Conservation (phyloP, 1,140 invertebrate species). For the Acromyrmex heyeri region DNA sequence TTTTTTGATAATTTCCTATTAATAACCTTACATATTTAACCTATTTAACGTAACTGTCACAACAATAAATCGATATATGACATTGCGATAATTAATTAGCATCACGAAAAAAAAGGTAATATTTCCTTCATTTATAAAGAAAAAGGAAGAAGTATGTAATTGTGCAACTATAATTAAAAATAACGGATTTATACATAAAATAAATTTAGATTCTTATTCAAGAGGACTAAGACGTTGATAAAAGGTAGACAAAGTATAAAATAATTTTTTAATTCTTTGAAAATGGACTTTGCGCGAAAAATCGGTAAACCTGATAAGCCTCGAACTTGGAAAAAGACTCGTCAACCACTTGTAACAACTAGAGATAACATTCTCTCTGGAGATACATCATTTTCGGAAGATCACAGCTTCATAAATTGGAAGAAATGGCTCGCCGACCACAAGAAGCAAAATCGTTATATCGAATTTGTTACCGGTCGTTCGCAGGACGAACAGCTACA, state of each 20-base stretch:
- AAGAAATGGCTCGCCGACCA: conserved; percentile 74
- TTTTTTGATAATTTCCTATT: neutral
- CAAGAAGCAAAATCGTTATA: conserved; percentile 57
- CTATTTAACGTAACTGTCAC: conserved; percentile 12
- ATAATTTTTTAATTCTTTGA: neutral
- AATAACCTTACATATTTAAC: neutral
- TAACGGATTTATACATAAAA: neutral
- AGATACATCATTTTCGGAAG: conserved; percentile 64
- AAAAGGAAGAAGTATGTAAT: neutral
- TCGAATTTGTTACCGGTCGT: conserved; percentile 64
- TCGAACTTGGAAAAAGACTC: conserved; percentile 13
- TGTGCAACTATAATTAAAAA: neutral
- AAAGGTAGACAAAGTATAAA: neutral
- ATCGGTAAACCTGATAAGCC: conserved; percentile 66
- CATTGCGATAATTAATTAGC: neutral
- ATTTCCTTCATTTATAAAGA: neutral
- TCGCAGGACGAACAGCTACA: conserved; percentile 81
- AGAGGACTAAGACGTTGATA: neutral
- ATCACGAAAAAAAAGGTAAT: neutral
- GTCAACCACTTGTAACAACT: neutral
- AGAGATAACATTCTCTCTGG: conserved; percentile 8
- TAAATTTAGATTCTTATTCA: neutral
- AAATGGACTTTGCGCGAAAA: conserved; percentile 76
- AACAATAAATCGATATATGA: neutral
- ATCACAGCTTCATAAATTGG: conserved; percentile 78